Base-by-base conservation (phyloP, 2,888 invertebrate species). In the Hipparchia semele region DNA sequence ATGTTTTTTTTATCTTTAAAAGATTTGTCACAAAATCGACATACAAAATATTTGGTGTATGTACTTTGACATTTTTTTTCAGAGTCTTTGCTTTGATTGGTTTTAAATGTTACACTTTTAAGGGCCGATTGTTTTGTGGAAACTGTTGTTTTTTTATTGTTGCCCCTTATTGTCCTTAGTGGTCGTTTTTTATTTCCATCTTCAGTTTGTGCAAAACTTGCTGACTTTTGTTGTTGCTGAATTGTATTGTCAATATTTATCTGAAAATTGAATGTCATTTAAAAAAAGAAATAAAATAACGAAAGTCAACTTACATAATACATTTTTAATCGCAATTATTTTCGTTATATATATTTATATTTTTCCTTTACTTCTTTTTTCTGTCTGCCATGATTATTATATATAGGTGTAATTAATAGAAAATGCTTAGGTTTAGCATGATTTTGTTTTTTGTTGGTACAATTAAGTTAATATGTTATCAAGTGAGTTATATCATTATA, bases 21-120 rank as follows among this genome's bases (percentile, higher is more conserved):
- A 8, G 39, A 54, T 78, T 74, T 77, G 66, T 78, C 74, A 75
- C 90, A 90, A 68, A 86, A 77, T 60, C 75, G 82, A 78, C 90
- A 90, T 7, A 78, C 74, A 76, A 81, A 82, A 10, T 78, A 71
- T 79, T 82, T 85, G 1, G 76, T 79, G 70, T 83, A 90, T 62
- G 80, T 74, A 12, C 51, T 71, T 49, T 80, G 73, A 86, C 87
- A 87, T 59, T 68, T n/a, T 23, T 46, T 68, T 66, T 62, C 66
- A n/a, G 33, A 6, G 9, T 12, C n/a, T 49, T 74, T 65, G 8
- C 9, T 56, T 67, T 8, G 56, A 13, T 45, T 45, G 13, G 51
- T 51, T 7, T 51, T 58, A 49, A 59, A 59, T 58, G 59, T 59
- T 23, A 6, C 33, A 54, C 54, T 45, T 69, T 69, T 60, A 51